Evolutionary conservation across 2,888 invertebrate genomes (phyloP).

Genomic region (Lydus trimaculatus): DNA sequence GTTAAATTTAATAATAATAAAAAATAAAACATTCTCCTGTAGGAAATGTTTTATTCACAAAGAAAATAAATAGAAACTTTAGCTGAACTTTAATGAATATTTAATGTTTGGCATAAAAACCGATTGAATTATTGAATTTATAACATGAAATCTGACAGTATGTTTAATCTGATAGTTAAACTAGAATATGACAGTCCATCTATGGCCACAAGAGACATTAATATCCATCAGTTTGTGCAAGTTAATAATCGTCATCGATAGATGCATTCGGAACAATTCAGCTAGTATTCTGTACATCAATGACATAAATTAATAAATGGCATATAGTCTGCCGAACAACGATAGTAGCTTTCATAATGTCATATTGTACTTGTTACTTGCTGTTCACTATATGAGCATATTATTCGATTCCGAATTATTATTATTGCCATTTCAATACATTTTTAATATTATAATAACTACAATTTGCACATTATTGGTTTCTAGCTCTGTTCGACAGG

Average conservation of each 20-base stretch:
- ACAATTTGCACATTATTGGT: not conserved
- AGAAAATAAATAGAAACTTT: not conserved
- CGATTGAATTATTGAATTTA: not conserved
- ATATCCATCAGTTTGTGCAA: conserved; percentile 30
- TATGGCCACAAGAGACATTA: conserved; percentile 36
- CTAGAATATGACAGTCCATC: conserved; percentile 43
- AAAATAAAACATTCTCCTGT: too few species aligned
- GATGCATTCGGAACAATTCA: conserved; percentile 24
- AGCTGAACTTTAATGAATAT: not conserved
- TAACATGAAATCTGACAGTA: not conserved
- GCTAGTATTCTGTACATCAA: conserved; percentile 13
- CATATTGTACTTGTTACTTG: conserved; percentile 29
- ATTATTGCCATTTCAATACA: not conserved
- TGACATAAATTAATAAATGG: conserved; percentile 35
- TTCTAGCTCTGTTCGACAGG: too few species aligned
- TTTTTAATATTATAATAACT: not conserved
- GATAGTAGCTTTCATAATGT: conserved; percentile 31
- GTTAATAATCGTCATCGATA: conserved; percentile 25
- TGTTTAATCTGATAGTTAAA: not conserved
- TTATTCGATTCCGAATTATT: not conserved
- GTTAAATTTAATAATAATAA: too few species aligned
- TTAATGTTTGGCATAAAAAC: not conserved
- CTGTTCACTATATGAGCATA: not conserved
- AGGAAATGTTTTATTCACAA: too few species aligned
- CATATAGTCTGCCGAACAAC: conserved; percentile 22